These are phyloP conservation scores for Folsomia manolachei DNA, from an alignment of 2,888 invertebrate genomes.

Conservation along the genomic window DNA sequence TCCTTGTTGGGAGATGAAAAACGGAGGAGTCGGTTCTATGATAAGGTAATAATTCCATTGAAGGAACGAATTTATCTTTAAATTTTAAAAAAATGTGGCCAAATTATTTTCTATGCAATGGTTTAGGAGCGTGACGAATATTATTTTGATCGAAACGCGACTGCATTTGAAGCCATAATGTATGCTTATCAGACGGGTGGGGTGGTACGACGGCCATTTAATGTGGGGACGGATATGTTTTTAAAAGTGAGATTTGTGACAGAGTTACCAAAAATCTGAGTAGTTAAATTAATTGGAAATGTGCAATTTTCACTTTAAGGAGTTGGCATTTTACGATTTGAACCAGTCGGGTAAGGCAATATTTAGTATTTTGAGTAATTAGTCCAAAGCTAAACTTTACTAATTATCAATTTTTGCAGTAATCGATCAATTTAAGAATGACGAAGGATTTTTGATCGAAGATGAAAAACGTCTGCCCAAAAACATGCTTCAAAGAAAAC, in stretches of 20 bases:
- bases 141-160: slow-evolving; percentile 40
- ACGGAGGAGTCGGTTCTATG: slow-evolving; percentile 30
- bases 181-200: slow-evolving; percentile 41
- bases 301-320: slow-evolving; percentile 12
- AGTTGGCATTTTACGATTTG: slow-evolving; percentile 41
- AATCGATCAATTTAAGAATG: slow-evolving; percentile 21
- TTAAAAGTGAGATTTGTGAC: slow-evolving; percentile 17
- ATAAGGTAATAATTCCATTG: slow-evolving; percentile 18
- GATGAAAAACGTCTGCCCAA: slow-evolving; percentile 31
- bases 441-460: slow-evolving; percentile 28
- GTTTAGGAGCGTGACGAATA: slow-evolving; percentile 25
- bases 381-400: no score
- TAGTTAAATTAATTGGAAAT: no score
- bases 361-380: no score
- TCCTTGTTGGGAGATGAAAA: slow-evolving; percentile 32
- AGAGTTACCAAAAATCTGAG: no score
- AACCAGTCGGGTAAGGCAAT: slow-evolving; percentile 18
- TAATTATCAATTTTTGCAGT: neutral
- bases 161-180: slow-evolving; percentile 41
- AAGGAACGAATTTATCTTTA: neutral
- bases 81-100: neutral
- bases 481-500: slow-evolving; percentile 37
- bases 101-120: no score
- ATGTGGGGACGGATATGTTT: slow-evolving; percentile 34
- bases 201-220: slow-evolving; percentile 29